Evolutionary conservation across 2,888 invertebrate genomes (phyloP).

Genomic region (Drosophila putrida): DNA sequence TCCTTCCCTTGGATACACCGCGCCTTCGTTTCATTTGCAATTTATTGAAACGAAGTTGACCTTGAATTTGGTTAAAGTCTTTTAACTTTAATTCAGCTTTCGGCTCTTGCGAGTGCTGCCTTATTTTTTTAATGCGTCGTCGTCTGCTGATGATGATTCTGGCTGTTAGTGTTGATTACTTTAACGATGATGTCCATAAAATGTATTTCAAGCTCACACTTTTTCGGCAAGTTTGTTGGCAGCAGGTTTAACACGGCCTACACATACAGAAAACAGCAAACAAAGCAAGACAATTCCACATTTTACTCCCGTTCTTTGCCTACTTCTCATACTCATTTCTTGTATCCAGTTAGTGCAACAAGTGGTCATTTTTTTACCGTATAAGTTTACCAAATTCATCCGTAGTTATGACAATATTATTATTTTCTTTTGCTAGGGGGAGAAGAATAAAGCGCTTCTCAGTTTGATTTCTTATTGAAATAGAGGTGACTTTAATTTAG

Average conservation of each 20-base stretch:
- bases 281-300: conserved; percentile 34
- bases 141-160: conserved; percentile 68
- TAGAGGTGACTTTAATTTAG: too few species aligned
- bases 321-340: neutral
- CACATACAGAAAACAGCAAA: conserved; percentile 34
- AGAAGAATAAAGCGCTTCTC: too few species aligned
- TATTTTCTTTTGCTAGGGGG: too few species aligned
- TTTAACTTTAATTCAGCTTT: conserved; percentile 75
- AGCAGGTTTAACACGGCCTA: conserved; percentile 59
- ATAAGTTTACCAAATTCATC: neutral
- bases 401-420: neutral
- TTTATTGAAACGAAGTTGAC: conserved; percentile 80
- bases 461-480: too few species aligned
- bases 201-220: conserved; percentile 61
- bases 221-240: conserved; percentile 46
- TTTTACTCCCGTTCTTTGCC: neutral
- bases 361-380: conserved; percentile 17
- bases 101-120: conserved; percentile 50
- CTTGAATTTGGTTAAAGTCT: conserved; percentile 82
- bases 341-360: conserved; percentile 18
- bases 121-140: conserved; percentile 28
- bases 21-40: conserved; percentile 71
- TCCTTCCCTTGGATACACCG: conserved; percentile 14
- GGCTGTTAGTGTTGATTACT: conserved; percentile 73
- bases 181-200: conserved; percentile 78